phyloP scores from a whole-genome alignment of 2,888 invertebrate genomes.

The Meloe dianella region DNA sequence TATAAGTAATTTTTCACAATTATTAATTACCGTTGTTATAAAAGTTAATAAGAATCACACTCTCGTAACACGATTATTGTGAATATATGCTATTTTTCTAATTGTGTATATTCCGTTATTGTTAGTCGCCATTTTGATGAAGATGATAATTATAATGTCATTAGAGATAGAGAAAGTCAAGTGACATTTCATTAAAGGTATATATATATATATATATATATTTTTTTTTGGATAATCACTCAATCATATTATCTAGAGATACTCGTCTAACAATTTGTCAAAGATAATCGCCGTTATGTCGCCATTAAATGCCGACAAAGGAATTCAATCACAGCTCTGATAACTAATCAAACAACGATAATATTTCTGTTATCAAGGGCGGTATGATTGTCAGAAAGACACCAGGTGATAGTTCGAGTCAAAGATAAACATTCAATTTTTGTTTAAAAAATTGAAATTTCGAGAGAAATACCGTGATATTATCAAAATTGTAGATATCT shows the following conservation, averaged over 20 bases:
- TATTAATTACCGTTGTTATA: neutral
- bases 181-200: conserved; percentile 24
- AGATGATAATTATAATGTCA: conserved; percentile 17
- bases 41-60: neutral
- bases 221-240: conserved; percentile 19
- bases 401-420: conserved; percentile 42
- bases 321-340: conserved; percentile 52
- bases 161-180: conserved; percentile 18
- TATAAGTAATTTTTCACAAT: neutral
- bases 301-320: conserved; percentile 57
- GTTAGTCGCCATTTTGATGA: conserved; percentile 7
- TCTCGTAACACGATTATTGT: neutral
- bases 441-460: neutral
- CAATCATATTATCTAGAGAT: conserved; percentile 24
- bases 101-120: conserved; percentile 2
- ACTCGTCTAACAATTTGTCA: conserved; percentile 51
- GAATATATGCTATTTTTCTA: neutral
- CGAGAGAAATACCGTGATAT: neutral
- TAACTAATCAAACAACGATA: conserved; percentile 51
- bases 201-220: too few species aligned
- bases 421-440: conserved; percentile 36
- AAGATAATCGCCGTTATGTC: conserved; percentile 51
- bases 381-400: conserved; percentile 42
- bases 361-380: conserved; percentile 46
- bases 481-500: too few species aligned